A percentile compares a stretch with the other conserved stretches of the same genome.
Evolutionary conservation across 2,113 vertebrate species (phyloP).

Genomic region (Megaceryle maxima): DNA sequence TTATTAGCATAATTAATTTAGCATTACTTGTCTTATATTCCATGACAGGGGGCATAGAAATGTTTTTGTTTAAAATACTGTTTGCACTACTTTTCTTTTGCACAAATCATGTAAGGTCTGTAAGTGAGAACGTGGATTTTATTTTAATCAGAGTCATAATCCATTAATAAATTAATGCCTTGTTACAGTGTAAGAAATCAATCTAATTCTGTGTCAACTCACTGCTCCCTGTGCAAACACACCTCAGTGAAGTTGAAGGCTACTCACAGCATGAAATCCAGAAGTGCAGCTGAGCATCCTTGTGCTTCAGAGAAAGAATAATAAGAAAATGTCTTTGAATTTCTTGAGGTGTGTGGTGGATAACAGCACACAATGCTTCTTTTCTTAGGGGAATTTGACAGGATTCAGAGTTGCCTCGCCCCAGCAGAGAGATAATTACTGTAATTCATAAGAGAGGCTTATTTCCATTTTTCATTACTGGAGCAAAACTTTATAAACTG

Average conservation of each 20-base stretch:
- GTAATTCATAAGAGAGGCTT: constrained; percentile 42
- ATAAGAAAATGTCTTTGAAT: neutral
- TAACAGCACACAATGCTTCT: neutral
- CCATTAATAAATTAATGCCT: neutral
- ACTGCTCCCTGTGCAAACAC: neutral
- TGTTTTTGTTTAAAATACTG: neutral
- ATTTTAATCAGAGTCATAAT: neutral
- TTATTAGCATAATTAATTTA: neutral
- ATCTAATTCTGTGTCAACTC: neutral
- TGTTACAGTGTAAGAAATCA: neutral
- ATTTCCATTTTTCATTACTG: constrained; percentile 60
- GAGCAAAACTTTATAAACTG: constrained; percentile 30
- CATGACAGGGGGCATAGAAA: neutral
- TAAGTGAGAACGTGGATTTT: neutral
- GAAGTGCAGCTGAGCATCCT: neutral
- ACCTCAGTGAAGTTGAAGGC: neutral
- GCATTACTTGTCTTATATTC: neutral
- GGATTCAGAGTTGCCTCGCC: constrained; percentile 10
- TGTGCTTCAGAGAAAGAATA: constrained; percentile 7
- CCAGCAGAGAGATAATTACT: constrained; percentile 52
- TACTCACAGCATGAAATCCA: neutral
- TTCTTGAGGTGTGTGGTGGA: neutral
- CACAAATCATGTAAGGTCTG: neutral
- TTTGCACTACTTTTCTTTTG: neutral
- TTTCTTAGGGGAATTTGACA: constrained; percentile 1